Conservation (phyloP, 2,888 invertebrate genomes). For the Drosophila melanocephala region DNA sequence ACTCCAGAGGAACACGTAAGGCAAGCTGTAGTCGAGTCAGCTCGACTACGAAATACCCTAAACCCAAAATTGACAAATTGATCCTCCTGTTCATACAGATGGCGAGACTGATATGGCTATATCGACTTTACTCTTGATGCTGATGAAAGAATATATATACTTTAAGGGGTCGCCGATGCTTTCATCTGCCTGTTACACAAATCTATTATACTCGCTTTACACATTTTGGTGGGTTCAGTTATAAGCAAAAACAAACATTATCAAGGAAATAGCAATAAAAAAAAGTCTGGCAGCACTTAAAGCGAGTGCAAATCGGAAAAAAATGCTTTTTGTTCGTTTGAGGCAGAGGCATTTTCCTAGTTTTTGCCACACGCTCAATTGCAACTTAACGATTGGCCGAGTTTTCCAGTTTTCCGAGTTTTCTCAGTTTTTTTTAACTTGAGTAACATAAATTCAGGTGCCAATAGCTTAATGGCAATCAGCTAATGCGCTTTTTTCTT, state of each 20-base stretch:
- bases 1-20: not conserved
- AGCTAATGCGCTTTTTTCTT: constrained; percentile 26
- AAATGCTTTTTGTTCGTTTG: constrained; percentile 12
- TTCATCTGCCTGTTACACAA: not conserved
- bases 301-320: constrained; percentile 43
- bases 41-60: not conserved
- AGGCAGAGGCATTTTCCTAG: constrained; percentile 36
- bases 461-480: constrained; percentile 50
- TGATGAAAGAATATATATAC: not conserved
- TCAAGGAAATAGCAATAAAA: constrained; percentile 5
- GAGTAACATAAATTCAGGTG: constrained; percentile 48
- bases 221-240: not conserved
- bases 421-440: constrained; percentile 35
- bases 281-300: constrained; percentile 24
- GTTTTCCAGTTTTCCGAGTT: constrained; percentile 28
- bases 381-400: constrained; percentile 45
- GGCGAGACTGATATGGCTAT: not conserved
- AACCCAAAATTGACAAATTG: not conserved
- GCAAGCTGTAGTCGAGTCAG: not conserved
- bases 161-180: not conserved
- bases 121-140: not conserved
- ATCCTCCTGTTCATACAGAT: too few species aligned
- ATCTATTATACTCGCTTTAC: not conserved
- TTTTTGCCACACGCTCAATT: constrained; percentile 33
- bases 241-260: constrained; percentile 9